A percentile compares a stretch with the other conserved stretches of the same genome.
These are phyloP conservation scores for Drosophila fungiperda DNA, from an alignment of 2,888 invertebrate genomes.

Conservation along the genomic window DNA sequence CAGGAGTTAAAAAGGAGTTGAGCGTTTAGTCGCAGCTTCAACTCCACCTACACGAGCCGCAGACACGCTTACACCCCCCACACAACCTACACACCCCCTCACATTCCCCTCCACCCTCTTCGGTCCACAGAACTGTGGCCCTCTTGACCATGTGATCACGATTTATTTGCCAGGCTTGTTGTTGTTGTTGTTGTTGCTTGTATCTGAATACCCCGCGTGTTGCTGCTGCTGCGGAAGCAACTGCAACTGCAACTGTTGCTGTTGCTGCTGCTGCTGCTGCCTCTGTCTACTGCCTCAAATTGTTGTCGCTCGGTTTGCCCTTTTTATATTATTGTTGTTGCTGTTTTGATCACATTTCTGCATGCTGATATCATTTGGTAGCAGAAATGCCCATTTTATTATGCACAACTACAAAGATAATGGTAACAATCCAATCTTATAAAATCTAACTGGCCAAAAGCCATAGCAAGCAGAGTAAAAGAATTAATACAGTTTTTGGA, in stretches of 20 bases:
- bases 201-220: conserved; percentile 70
- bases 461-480: background rate
- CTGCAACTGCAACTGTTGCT: conserved; percentile 60
- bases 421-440: conserved; percentile 10
- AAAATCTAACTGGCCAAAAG: background rate
- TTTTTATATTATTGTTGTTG: conserved; percentile 23
- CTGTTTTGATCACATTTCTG: conserved; percentile 44
- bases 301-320: conserved; percentile 33
- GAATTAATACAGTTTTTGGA: background rate
- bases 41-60: conserved; percentile 67
- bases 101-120: background rate
- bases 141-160: conserved; percentile 83
- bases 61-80: conserved; percentile 13
- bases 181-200: conserved; percentile 59
- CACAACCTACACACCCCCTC: background rate
- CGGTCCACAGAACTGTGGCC: conserved; percentile 41
- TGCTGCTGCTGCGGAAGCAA: conserved; percentile 62
- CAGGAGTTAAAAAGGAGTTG: conserved; percentile 73
- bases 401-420: conserved; percentile 14
- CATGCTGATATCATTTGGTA: conserved; percentile 49
- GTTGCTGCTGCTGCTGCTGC: conserved; percentile 25
- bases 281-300: conserved; percentile 28
- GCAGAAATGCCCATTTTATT: conserved; percentile 34
- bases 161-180: conserved; percentile 76
- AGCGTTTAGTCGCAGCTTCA: conserved; percentile 60